Conservation (phyloP, 2,888 invertebrate genomes). For the Tineola bisselliella region DNA sequence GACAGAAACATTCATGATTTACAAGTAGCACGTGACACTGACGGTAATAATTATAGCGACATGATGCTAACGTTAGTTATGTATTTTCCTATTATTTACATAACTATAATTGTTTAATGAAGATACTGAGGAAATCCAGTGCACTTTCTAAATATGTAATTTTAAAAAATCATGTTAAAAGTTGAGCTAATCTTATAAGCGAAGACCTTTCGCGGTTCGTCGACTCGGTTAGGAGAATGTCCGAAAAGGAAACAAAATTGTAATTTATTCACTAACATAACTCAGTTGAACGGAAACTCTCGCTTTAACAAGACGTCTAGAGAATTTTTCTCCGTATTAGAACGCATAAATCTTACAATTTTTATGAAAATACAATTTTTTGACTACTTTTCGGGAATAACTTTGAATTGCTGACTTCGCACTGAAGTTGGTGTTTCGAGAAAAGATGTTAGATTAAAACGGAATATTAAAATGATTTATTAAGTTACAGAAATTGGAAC, state of each 20-base stretch:
- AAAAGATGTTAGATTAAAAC: too few species aligned
- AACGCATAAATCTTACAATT: neutral
- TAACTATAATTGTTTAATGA: too few species aligned
- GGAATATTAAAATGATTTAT: too few species aligned
- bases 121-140: too few species aligned
- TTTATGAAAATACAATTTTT: neutral
- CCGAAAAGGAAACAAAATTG: slow-evolving; percentile 10
- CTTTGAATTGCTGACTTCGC: too few species aligned
- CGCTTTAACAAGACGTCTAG: slow-evolving; percentile 11
- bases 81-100: neutral
- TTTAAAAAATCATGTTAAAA: neutral
- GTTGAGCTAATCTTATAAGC: neutral
- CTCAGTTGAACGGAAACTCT: slow-evolving; percentile 10
- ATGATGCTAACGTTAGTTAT: neutral
- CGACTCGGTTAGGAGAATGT: neutral
- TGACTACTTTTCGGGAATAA: neutral
- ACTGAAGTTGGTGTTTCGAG: too few species aligned
- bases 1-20: slow-evolving; percentile 5
- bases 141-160: too few species aligned
- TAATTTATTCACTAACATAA: slow-evolving; percentile 12
- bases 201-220: slow-evolving; percentile 3
- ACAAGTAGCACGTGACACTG: neutral
- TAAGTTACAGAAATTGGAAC: too few species aligned
- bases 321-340: slow-evolving; percentile 9
- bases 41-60: neutral